Base-by-base conservation (phyloP, 1,140 invertebrate species). In the Samia ricini region DNA sequence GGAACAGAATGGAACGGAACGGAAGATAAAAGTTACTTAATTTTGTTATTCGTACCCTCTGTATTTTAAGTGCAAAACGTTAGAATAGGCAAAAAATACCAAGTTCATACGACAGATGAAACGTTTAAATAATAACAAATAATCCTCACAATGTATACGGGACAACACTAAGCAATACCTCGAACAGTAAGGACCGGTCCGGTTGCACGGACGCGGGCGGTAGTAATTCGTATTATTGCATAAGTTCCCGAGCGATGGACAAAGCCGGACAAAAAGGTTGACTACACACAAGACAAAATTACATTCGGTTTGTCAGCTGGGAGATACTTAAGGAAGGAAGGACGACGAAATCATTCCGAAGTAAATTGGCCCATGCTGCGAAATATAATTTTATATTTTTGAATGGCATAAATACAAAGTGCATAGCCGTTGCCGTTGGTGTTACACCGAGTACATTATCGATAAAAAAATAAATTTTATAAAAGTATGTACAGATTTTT, bases 251-350 rank as follows among this genome's bases (percentile, higher is more conserved):
- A 42, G 33, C 33, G 33, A 12, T 15, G 33, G 12, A 42, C 33
- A 51, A 22, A 51, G 19, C 21, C 4, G 22, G 22, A 55, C 52
- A 55, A 55, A 55, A 55, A 55, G 52, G 52, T 55, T 55, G 52
- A 24, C 24, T 42, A 42, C 52, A 42, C 52, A 55, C 52, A 24
- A 55, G 52, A 55, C 52, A 55, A 55, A 55, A 55, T 55, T 55
- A 55, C 52, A 23, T n/a, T 24, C 24, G 22, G 4, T 23, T 24
- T 51, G 50, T 15, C 33, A 42, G 33, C 33, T 42, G 33, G 33
- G 33, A 10, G 33, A 42, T 3, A 22, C 20, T 24, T 23, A 22
- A 10, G 22, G 22, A 22, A 10, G 22, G 22, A 42, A 3, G 33
- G 12, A 15, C 33, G 33, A 42, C 7, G 33, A n/a, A 15, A n/a